phyloP scores from a whole-genome alignment of 2,113 vertebrate genomes.

The Eurypyga helias region DNA sequence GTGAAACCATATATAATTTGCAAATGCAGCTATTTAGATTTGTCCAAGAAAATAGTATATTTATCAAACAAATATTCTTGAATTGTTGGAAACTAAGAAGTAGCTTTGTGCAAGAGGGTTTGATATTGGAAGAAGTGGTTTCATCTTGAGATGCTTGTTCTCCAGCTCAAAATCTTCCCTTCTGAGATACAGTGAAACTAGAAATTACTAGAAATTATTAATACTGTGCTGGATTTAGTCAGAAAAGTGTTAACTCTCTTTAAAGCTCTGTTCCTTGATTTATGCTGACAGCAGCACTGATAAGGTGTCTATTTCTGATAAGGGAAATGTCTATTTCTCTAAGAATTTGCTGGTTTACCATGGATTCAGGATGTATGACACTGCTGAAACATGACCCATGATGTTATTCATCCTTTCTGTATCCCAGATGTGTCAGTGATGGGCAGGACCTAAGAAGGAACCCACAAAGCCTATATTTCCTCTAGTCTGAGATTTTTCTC shows the following conservation, averaged over 20 bases:
- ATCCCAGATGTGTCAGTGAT: background rate
- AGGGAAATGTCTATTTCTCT: background rate
- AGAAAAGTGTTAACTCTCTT: too few relatives aligned
- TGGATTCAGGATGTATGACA: background rate
- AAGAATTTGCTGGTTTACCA: background rate
- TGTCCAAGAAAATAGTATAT: background rate
- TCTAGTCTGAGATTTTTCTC: constrained; percentile 8
- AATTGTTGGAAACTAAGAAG: background rate
- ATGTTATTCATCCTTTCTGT: background rate
- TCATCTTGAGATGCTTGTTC: background rate
- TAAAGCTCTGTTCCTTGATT: too few relatives aligned
- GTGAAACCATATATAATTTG: background rate
- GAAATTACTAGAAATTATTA: too few relatives aligned
- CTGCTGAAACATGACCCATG: background rate
- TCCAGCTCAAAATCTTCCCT: background rate
- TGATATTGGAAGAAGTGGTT: background rate
- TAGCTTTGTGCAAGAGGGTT: background rate
- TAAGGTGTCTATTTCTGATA: too few relatives aligned
- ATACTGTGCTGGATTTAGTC: too few relatives aligned
- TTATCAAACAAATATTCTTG: background rate
- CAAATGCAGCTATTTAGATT: background rate
- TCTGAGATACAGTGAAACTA: background rate
- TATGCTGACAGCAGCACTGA: too few relatives aligned
- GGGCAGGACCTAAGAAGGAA: background rate
- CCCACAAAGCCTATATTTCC: constrained; percentile 13